Conservation (phyloP, 2,888 invertebrate genomes). For the Tenthredo notha region DNA sequence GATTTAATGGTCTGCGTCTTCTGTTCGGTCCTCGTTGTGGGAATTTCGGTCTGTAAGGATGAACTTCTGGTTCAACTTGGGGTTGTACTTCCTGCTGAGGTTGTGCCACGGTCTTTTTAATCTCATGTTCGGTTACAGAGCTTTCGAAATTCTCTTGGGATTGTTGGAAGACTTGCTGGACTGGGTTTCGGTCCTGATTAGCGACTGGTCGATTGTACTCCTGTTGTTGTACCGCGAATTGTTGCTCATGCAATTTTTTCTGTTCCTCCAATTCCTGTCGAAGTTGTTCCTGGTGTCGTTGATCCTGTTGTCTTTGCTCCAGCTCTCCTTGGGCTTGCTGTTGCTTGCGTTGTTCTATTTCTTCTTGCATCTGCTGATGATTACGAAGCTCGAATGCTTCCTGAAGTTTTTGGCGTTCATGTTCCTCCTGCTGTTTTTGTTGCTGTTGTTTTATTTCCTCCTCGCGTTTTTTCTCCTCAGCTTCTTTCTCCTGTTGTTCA, state of each 20-base stretch:
- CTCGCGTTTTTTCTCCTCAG: constrained; percentile 12
- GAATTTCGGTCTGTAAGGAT: constrained; percentile 65
- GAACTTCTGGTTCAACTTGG: constrained; percentile 60
- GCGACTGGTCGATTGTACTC: constrained; percentile 13
- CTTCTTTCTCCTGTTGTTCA: constrained; percentile 64
- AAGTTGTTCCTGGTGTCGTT: constrained; percentile 29
- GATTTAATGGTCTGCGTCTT: constrained; percentile 66
- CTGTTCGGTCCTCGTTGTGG: constrained; percentile 65
- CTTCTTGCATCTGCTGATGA: constrained; percentile 31
- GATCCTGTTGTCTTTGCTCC: constrained; percentile 1
- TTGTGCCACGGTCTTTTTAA: constrained; percentile 1
- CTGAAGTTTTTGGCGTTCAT: constrained; percentile 52
- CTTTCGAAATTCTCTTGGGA: background rate
- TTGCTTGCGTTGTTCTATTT: constrained; percentile 11
- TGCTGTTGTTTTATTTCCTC: constrained; percentile 42
- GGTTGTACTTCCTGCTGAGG: constrained; percentile 17
- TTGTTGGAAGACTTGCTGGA: background rate
- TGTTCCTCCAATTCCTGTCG: constrained; percentile 55
- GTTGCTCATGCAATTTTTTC: constrained; percentile 45
- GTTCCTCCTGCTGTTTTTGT: constrained; percentile 38
- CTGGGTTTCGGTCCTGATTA: background rate
- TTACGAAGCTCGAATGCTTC: constrained; percentile 23
- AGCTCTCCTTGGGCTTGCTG: constrained; percentile 19
- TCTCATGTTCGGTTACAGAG: background rate
- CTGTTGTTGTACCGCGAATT: constrained; percentile 42